Conservation (phyloP, 2,797 vertebrate species). For the Okamejei kenojei region DNA sequence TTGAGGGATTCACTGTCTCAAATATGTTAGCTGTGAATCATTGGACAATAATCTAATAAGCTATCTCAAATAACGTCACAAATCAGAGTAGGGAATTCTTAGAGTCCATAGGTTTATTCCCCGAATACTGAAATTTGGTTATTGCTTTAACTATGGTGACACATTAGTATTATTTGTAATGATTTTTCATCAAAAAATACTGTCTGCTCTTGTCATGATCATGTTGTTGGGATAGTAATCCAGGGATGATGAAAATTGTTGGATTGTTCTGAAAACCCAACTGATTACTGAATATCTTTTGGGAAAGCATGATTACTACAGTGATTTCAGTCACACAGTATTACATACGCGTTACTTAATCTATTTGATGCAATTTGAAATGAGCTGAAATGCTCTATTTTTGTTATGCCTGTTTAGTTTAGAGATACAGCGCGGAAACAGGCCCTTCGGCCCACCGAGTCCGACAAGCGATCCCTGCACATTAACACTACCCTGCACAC, state of each 20-base stretch:
- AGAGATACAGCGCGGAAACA: too few species aligned
- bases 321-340: neutral
- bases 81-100: neutral
- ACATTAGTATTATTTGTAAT: neutral
- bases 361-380: neutral
- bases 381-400: neutral
- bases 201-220: neutral
- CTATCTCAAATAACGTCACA: neutral
- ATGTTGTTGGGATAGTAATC: neutral
- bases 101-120: neutral
- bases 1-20: neutral
- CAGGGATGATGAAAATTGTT: neutral
- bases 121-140: neutral
- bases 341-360: neutral
- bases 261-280: neutral
- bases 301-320: neutral
- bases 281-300: neutral
- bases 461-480: too few species aligned
- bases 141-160: neutral
- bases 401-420: too few species aligned
- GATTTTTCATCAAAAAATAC: neutral
- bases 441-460: too few species aligned
- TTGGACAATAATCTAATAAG: neutral
- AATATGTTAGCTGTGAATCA: neutral
- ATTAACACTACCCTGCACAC: too few species aligned